phyloP scores from a whole-genome alignment of 2,797 vertebrate species.

The Calcarius lapponicus region DNA sequence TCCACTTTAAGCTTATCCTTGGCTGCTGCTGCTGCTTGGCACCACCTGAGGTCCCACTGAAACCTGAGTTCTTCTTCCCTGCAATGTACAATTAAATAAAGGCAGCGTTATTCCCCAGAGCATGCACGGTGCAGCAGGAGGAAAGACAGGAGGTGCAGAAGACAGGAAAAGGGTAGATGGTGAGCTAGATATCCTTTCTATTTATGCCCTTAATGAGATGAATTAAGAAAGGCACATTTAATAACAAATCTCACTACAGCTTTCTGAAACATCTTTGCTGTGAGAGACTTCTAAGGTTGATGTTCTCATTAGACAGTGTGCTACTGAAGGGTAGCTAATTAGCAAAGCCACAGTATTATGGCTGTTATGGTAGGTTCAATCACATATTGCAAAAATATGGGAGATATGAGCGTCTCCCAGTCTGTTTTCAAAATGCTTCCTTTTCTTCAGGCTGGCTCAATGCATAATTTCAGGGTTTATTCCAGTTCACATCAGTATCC shows the following conservation, averaged over 20 bases:
- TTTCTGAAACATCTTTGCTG: background rate
- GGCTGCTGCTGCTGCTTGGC: background rate
- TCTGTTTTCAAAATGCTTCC: background rate
- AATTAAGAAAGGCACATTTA: slow-evolving; percentile 1
- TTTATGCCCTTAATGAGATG: background rate
- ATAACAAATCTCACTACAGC: background rate
- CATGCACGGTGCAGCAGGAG: background rate
- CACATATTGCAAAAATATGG: background rate
- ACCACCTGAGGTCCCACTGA: background rate
- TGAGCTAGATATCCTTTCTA: background rate
- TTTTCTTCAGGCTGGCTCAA: background rate
- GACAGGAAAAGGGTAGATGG: background rate
- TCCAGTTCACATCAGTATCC: background rate
- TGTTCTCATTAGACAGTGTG: background rate
- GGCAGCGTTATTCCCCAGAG: background rate
- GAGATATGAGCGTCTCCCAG: background rate
- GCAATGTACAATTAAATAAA: background rate
- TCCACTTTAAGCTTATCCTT: background rate
- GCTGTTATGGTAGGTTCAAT: background rate
- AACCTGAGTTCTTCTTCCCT: background rate
- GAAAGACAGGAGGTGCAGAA: background rate
- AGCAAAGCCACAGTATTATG: background rate
- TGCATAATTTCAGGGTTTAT: background rate
- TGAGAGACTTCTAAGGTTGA: background rate
- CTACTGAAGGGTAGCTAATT: slow-evolving; percentile 6